Percentiles rank a stretch among this genome's conserved stretches.
Evolutionary conservation across 2,797 vertebrate species (phyloP).

Genomic region (Protonibea diacanthus): DNA sequence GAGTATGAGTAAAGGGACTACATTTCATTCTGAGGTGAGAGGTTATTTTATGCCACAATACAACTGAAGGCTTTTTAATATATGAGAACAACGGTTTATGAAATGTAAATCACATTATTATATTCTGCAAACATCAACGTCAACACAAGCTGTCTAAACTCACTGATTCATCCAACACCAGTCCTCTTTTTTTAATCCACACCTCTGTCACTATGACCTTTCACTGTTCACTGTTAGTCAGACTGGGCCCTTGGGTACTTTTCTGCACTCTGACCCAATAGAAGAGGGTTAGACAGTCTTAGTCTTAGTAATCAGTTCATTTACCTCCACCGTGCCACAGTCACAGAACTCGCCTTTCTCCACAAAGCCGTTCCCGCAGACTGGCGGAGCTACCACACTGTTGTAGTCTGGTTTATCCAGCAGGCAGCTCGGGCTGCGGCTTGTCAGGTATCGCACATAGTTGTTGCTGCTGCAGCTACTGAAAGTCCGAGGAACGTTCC

Average conservation of each 20-base stretch:
- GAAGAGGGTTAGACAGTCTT: background rate
- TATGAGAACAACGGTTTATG: background rate
- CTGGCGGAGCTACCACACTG: constrained; percentile 40
- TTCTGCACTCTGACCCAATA: background rate
- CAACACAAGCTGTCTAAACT: background rate
- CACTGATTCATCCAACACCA: background rate
- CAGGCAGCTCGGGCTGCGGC: constrained; percentile 79
- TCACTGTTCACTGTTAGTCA: background rate
- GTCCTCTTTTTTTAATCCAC: background rate
- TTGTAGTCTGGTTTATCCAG: constrained; percentile 74
- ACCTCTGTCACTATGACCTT: background rate
- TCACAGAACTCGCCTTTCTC: constrained; percentile 85
- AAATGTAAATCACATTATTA: background rate
- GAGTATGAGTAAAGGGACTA: background rate
- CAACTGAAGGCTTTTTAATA: background rate
- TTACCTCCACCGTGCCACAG: constrained; percentile 82
- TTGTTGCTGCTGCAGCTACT: constrained; percentile 84
- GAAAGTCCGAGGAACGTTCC: constrained; percentile 79
- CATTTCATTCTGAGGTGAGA: background rate
- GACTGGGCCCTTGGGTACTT: background rate
- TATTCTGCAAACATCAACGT: background rate
- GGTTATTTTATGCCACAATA: background rate
- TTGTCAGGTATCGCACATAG: constrained; percentile 72
- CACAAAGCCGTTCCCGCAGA: constrained; percentile 85
- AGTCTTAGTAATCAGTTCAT: too few species aligned